Evolutionary conservation across 2,888 invertebrate species (phyloP).

Genomic region (Trisateles emortualis): DNA sequence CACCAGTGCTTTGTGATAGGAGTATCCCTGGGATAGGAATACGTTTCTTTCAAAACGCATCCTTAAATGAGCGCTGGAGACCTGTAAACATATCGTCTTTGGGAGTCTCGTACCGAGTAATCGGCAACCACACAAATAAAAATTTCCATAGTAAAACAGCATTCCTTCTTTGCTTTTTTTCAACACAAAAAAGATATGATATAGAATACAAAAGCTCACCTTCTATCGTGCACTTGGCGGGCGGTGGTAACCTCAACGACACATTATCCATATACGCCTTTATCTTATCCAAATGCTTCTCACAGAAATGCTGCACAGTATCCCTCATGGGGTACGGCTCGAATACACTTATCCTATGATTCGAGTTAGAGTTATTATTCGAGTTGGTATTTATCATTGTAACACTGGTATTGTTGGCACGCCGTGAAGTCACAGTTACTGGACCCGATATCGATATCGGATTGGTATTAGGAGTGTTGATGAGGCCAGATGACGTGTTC

Average conservation of each 20-base stretch:
- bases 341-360: conserved; percentile 92
- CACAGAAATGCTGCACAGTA: conserved; percentile 98
- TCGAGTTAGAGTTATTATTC: conserved; percentile 56
- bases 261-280: conserved; percentile 96
- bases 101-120: too few species aligned
- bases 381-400: conserved; percentile 88
- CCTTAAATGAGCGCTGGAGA: too few species aligned
- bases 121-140: too few species aligned
- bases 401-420: conserved; percentile 92
- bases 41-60: too few species aligned
- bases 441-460: conserved; percentile 84
- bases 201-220: conserved; percentile 81
- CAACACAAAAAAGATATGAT: not conserved
- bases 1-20: too few species aligned
- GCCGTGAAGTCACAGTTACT: conserved; percentile 81
- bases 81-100: too few species aligned
- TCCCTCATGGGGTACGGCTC: conserved; percentile 97
- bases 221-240: conserved; percentile 97
- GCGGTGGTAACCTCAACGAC: conserved; percentile 94
- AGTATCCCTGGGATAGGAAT: too few species aligned
- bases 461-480: conserved; percentile 39
- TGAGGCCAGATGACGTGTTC: conserved; percentile 43
- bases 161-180: not conserved
- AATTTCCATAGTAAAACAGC: too few species aligned
- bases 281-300: conserved; percentile 97